Conservation (phyloP, 2,888 invertebrate species). For the Aethes cnicana region DNA sequence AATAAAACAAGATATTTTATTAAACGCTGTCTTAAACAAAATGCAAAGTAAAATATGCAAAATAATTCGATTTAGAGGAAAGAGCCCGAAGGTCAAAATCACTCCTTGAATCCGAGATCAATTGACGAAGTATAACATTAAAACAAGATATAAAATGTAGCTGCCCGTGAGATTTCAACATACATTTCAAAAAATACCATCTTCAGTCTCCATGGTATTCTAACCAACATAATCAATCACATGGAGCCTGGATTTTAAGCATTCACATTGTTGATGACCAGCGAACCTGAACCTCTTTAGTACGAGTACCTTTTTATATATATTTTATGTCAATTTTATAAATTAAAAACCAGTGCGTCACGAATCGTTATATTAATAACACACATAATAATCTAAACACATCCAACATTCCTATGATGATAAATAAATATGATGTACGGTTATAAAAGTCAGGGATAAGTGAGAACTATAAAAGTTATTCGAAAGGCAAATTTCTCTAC, state of each 20-base stretch:
- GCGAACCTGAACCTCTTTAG: no score
- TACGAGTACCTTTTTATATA: no score
- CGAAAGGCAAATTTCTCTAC: slow-evolving; percentile 21
- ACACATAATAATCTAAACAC: no score
- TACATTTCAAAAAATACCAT: neutral
- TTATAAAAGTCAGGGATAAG: slow-evolving; percentile 7
- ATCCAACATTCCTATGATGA: neutral
- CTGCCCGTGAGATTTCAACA: no score
- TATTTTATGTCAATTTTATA: no score
- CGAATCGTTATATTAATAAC: no score
- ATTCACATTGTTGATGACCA: no score
- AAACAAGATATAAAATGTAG: no score
- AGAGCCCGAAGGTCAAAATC: slow-evolving; percentile 35
- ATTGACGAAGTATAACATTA: slow-evolving; percentile 35
- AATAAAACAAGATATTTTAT: slow-evolving; percentile 26
- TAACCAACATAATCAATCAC: no score
- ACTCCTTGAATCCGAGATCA: slow-evolving; percentile 40
- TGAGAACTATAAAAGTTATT: slow-evolving; percentile 25
- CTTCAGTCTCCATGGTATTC: no score
- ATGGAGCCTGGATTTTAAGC: no score
- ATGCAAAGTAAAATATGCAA: slow-evolving; percentile 30
- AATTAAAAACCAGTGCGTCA: no score
- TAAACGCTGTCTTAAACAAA: slow-evolving; percentile 27
- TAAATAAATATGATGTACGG: neutral
- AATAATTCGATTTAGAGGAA: slow-evolving; percentile 31